Evolutionary conservation across 2,797 vertebrate genomes (phyloP), one percentile per base, ranked within the genome.

Genomic region (Cuculus canorus): DNA sequence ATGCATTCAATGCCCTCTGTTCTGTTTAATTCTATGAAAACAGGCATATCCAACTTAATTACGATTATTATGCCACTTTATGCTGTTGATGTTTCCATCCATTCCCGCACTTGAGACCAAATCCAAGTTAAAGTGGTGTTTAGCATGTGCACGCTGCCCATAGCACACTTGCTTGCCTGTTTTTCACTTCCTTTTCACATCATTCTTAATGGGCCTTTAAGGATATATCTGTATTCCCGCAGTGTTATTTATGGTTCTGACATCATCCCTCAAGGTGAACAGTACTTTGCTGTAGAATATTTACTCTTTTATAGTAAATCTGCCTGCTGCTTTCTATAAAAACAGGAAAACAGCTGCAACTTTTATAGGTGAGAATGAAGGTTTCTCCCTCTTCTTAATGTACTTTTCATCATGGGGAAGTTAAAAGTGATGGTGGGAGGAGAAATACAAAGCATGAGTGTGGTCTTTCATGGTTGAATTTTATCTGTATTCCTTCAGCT

Each of bases 271-370:
- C 94, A 95, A 96, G 97, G 94, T 95, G 96, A 96, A 81, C 60
- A 30, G 81, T 57, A 25, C 91, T 91, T 32, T 86, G 91, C 86
- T 77, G 91, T 63, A 33, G 63, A 68, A 72, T 93, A 86, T 21
- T 41, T 91, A 21, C 91, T 92, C 82, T 89, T 92, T 76, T 63
- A 92, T 72, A 89, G 94, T 87, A 85, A 45, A 91, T 90, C 95
- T 92, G 81, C 94, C 76, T 25, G 48, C 93, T 95, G 93, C 92
- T 97, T 95, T 96, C 93, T 96, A 93, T 96, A 92, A 96, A 97
- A 97, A 97, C 95, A 96, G 96, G 96, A 97, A 97, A 90, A 72
- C 90, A 97, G 95, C 95, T 97, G 95, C 96, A 77, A 37, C 68
- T 96, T 96, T 96, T 96, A 96, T 95, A 96, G 95, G 96, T 78